These are phyloP conservation scores for Microtus montanus DNA, from an alignment of 2,113 vertebrate genomes.

Conservation along the genomic window DNA sequence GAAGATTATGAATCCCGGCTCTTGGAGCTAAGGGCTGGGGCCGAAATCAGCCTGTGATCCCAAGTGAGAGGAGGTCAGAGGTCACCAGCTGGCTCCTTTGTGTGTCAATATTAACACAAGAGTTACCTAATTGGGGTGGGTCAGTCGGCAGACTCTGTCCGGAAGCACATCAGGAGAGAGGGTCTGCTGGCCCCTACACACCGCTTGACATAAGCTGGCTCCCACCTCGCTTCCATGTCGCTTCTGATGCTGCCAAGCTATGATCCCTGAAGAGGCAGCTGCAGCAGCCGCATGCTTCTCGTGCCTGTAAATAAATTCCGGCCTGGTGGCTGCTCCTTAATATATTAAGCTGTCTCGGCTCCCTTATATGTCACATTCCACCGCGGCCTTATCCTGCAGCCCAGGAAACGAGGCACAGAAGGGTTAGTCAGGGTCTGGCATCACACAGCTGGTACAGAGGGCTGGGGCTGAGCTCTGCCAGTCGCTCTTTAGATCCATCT, in stretches of 20 bases:
- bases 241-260: background rate
- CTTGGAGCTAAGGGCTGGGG: conserved; percentile 7
- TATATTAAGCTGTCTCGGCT: background rate
- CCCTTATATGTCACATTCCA: background rate
- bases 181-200: rapidly evolving
- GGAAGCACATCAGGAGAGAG: background rate
- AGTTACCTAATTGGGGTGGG: conserved; percentile 74
- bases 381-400: background rate
- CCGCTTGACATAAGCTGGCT: background rate
- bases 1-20: conserved; percentile 47
- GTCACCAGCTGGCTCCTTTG: conserved; percentile 74
- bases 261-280: background rate
- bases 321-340: background rate
- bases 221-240: background rate
- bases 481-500: background rate
- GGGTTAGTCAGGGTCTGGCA: rapidly evolving
- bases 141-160: background rate
- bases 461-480: background rate
- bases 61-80: conserved; percentile 62
- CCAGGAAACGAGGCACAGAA: conserved; percentile 3
- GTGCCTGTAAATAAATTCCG: background rate
- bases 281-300: background rate
- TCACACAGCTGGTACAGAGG: background rate
- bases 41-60: conserved; percentile 65
- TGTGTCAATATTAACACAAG: conserved; percentile 71